Base-by-base conservation (phyloP, 2,888 invertebrate genomes). In the Drosophila incognita region DNA sequence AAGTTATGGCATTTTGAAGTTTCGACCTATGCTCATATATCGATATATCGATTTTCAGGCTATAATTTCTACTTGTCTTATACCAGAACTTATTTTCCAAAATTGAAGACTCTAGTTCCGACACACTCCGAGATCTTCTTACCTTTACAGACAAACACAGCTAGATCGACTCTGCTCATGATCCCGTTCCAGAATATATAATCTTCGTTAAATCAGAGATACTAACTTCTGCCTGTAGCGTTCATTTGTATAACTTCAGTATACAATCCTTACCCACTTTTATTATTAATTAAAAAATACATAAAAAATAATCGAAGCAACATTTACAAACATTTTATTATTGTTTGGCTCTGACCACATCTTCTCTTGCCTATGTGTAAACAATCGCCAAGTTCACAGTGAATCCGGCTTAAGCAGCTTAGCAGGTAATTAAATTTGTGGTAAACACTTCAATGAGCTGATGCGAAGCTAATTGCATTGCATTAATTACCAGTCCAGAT, bases 401-500 rank as follows among this genome's bases (percentile, higher is more conserved):
- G 2, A 15, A 15, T 2, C 15, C 46, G 49, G 18, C 11, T 27
- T 13, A 27, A 8, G 2, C 27, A 15, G 21, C 24, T 46, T 46
- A 2, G 4, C 7, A 46, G 4, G 7, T 46, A 58, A 58, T 63
- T 53, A 53, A 79, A 67, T 57, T 57, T 64, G 73, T 36, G 54
- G 68, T 59, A 60, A 52, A 65, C 56, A 57, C 59, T 64, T 83
- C 56, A 82, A 76, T 83, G 83, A 52, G 60, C 65, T 53, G 57
- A 38, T 62, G n/a, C 56, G 60, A 52, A 71, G 59, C 53, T 81
- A 83, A 86, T 83, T 83, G 66, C 63, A 69, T 51, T 73, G 42
- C 62, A 76, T 83, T 76, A 76, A 83, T 80, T 76, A 73, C 40
- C 31, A 21, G 60, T 18, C 8, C 46, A 49, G 40, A 31, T 27